A percentile compares a stretch with the other conserved stretches of the same genome.
phyloP scores from a whole-genome alignment of 1,140 invertebrate species.

The Proctacanthus coquilletti region DNA sequence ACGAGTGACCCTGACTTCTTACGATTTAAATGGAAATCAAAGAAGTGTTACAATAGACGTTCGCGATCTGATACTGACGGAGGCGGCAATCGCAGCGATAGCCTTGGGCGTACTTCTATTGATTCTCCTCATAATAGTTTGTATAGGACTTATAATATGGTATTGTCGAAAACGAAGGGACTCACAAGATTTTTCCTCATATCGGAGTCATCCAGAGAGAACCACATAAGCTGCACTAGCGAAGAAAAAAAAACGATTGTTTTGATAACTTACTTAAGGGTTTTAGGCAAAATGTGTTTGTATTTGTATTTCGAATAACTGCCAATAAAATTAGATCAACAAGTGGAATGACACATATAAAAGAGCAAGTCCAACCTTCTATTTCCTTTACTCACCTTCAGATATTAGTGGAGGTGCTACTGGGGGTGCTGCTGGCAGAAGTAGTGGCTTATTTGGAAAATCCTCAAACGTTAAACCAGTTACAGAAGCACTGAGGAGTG shows the following conservation, averaged over 20 bases:
- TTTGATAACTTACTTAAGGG: no score
- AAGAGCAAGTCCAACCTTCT: neutral
- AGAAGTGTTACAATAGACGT: constrained; percentile 41
- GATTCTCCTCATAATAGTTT: constrained; percentile 32
- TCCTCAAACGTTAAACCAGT: constrained; percentile 25
- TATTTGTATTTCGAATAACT: neutral
- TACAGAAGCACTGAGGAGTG: constrained; percentile 25
- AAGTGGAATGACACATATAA: neutral
- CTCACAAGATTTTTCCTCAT: constrained; percentile 35
- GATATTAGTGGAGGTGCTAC: neutral
- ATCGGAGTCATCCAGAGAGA: constrained; percentile 30
- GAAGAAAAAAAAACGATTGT: no score
- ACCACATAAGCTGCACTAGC: no score
- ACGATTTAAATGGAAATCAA: constrained; percentile 40
- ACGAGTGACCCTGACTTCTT: constrained; percentile 37
- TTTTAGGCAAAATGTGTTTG: neutral
- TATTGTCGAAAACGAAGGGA: constrained; percentile 34
- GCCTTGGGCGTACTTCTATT: constrained; percentile 34
- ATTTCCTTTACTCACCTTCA: neutral
- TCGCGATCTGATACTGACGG: constrained; percentile 20
- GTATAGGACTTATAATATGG: constrained; percentile 32
- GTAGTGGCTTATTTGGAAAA: constrained; percentile 25
- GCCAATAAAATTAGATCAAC: neutral
- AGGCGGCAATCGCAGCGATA: constrained; percentile 38
- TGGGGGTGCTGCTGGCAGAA: constrained; percentile 21